Base-by-base conservation (phyloP, 1,140 invertebrate genomes). In the Drosophila tani region DNA sequence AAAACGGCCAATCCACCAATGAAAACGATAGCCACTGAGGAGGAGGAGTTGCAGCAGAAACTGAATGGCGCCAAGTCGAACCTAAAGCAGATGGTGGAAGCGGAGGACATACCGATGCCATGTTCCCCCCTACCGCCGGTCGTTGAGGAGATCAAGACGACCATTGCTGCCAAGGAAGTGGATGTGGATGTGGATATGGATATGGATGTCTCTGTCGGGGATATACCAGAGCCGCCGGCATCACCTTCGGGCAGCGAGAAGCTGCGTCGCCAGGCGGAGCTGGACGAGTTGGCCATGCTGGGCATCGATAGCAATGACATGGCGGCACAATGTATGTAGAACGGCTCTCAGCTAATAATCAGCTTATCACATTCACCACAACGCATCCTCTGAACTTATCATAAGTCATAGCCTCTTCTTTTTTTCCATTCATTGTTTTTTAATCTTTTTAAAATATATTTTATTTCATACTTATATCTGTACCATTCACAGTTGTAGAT, bases 291-390 rank as follows among this genome's bases (percentile, higher is more conserved):
- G 58, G 95, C 95, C 4, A 94, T 96, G 94, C 92, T 96, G 35
- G 95, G 95, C 4, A 95, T 96, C 38, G 95, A 96, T 82, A 95
- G 95, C 2, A 94, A 95, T 53, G 95, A 96, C 90, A 94, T 96
- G 81, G 95, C 95, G 11, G 95, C 95, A 60, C 94, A 94, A 91
- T 92, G 91, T 84, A 92, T 93, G 76, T 93, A 87, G 56, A 64
- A n/a, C 6, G 15, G n/a, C 17, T 57, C 29, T n/a, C n/a, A n/a
- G n/a, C n/a, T 47, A 11, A 2, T 15, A 29, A 55, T 9, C 7
- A 3, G 38, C 12, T 38, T 14, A 6, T 27, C 17, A 43, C 32
- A 55, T 35, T 2, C n/a, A 55, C 14, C 35, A 12, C 27, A 49
- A 49, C 35, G 12, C 17, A 50, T 45, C 43, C 49, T 45, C 24